phyloP scores from a whole-genome alignment of 1,140 invertebrate species.

The Brachystomella parvula region DNA sequence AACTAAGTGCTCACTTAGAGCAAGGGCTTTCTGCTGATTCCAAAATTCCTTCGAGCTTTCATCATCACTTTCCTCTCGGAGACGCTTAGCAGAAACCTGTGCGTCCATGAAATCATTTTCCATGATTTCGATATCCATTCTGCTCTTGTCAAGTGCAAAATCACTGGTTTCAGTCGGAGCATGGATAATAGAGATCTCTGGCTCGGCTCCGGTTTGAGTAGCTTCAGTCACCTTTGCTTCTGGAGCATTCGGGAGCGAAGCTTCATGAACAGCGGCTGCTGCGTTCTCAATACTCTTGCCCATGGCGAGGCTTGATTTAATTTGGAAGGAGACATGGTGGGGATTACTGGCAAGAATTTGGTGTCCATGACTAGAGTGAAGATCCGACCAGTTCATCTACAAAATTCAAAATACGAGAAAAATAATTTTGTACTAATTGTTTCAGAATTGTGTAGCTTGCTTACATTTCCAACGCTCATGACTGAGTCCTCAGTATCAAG shows the following conservation, averaged over 20 bases:
- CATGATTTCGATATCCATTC: neutral
- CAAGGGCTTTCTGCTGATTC: too few relatives aligned
- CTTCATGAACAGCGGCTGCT: neutral
- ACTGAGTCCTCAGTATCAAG: too few relatives aligned
- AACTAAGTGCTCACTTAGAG: too few relatives aligned
- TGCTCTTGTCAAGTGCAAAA: neutral
- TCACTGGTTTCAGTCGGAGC: neutral
- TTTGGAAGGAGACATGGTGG: too few relatives aligned
- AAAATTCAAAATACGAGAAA: too few relatives aligned
- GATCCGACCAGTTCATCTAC: neutral
- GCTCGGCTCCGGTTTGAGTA: too few relatives aligned
- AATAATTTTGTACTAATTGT: too few relatives aligned
- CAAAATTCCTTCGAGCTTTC: neutral
- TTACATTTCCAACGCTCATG: too few relatives aligned
- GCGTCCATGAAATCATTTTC: neutral
- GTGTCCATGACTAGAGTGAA: neutral
- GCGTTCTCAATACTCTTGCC: slow-evolving; percentile 10
- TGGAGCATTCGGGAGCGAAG: neutral
- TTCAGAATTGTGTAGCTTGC: too few relatives aligned
- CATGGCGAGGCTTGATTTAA: too few relatives aligned
- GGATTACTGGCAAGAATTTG: neutral
- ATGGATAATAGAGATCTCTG: neutral
- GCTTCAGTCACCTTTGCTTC: neutral
- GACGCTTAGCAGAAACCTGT: neutral
- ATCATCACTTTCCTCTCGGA: neutral